Evolutionary conservation across 30 jellyfish, hydroid and myxozoan genomes (phyloP).

Genomic region (Turritopsis dohrnii): DNA sequence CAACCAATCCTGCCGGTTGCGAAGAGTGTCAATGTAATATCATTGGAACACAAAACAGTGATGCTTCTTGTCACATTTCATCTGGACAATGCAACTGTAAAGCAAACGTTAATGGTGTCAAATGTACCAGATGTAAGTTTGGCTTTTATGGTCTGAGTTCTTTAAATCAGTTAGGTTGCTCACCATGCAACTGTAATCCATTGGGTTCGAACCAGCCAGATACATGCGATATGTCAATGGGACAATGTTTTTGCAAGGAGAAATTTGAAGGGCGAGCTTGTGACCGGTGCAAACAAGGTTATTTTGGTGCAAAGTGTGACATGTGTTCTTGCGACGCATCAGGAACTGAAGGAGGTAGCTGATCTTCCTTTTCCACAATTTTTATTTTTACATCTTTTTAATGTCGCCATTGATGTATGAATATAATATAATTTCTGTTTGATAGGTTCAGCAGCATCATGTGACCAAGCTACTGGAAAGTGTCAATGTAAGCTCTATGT

Average conservation of each 20-base stretch:
- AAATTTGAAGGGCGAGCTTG: constrained; percentile 73
- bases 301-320: constrained; percentile 73
- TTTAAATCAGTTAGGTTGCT: constrained; percentile 79
- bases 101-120: constrained; percentile 54
- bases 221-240: constrained; percentile 54
- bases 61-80: constrained; percentile 51
- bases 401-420: not conserved
- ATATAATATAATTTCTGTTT: not conserved
- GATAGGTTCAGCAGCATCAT: constrained; percentile 3
- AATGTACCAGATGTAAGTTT: constrained; percentile 66
- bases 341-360: constrained; percentile 98
- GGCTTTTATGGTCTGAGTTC: constrained; percentile 67
- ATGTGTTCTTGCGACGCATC: constrained; percentile 64
- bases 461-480: constrained; percentile 71
- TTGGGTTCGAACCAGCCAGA: constrained; percentile 72
- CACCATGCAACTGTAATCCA: constrained; percentile 78
- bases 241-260: constrained; percentile 86
- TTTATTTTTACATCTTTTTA: not conserved
- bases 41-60: constrained; percentile 71
- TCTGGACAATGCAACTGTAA: constrained; percentile 93
- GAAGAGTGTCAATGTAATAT: constrained; percentile 67
- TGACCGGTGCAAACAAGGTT: constrained; percentile 77
- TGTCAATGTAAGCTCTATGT: constrained; percentile 72
- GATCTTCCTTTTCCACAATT: too few relatives aligned
- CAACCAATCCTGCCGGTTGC: constrained; percentile 88